Base-by-base conservation (phyloP, 2,113 vertebrate species). In the Pelobates fuscus region DNA sequence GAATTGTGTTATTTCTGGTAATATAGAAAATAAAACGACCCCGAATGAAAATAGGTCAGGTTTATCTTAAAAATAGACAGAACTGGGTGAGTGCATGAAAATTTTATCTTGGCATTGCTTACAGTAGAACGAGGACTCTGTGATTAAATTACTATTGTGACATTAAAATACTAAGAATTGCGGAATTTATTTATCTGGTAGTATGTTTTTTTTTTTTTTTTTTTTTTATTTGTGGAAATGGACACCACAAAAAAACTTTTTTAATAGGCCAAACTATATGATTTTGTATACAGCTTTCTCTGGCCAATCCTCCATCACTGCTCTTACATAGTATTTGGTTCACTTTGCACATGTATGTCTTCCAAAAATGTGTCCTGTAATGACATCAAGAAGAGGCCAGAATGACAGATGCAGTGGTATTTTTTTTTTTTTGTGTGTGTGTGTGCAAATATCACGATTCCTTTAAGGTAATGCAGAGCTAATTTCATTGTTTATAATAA, bases 371-470 rank as follows among this genome's bases (percentile, higher is more conserved):
- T 41, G 44, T 32, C 68, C 15, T 81, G 25, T 7, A 62, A 80
- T 84, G 68, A 78, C 60, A 73, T 15, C 67, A 64, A 66, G 55
- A 80, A 62, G 69, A 78, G 77, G 67, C 79, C 57, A 64, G 82
- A 84, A 83, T 57, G 72, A 67, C 81, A 85, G 67, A n/a, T n/a
- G n/a, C n/a, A n/a, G n/a, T n/a, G n/a, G n/a, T n/a, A n/a, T n/a
- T n/a, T n/a, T n/a, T 5, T 23, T 71, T 71, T 76, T 82, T 81
- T 79, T 81, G 73, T 5, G 61, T 79, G 81, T 81, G 78, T 79
- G 75, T 84, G 63, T 85, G 80, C 61, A 88, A 91, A 89, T 86
- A 84, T 83, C 85, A 89, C 76, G 67, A 58, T 62, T 75, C 32
- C 81, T 83, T 75, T 59, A 75, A 81, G 80, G 80, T 78, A 83